Conservation (phyloP, 2,888 invertebrate species). For the Gastrophysa polygoni region DNA sequence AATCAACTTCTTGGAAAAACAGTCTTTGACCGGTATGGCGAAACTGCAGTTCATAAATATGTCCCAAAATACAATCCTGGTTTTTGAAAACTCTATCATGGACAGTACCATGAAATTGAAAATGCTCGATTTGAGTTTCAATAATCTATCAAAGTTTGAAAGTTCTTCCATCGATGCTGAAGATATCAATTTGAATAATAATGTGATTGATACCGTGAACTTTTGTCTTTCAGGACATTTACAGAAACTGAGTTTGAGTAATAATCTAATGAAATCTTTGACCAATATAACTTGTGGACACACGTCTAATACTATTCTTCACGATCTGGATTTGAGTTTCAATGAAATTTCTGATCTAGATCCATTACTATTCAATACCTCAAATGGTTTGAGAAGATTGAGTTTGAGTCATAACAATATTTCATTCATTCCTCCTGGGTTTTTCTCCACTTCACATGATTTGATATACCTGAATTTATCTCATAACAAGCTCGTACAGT, state of each 20-base stretch:
- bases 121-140: conserved; percentile 9
- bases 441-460: conserved; percentile 12
- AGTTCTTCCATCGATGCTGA: neutral
- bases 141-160: neutral
- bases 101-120: neutral
- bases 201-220: conserved; percentile 5
- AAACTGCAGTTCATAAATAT: neutral
- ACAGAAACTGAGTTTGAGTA: neutral
- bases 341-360: conserved; percentile 3
- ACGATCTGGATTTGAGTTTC: neutral
- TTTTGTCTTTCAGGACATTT: neutral
- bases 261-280: neutral
- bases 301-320: neutral
- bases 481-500: conserved; percentile 13
- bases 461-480: conserved; percentile 22
- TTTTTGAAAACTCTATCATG: neutral
- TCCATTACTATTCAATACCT: neutral
- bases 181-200: conserved; percentile 8
- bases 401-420: conserved; percentile 23
- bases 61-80: neutral
- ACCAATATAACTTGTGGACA: neutral
- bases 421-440: conserved; percentile 5
- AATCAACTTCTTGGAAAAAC: neutral
- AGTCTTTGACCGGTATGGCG: neutral
- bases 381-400: neutral